A percentile compares a stretch with the other conserved stretches of the same genome.
These are phyloP conservation scores for Microtus pennsylvanicus DNA, from an alignment of 2,113 vertebrate genomes.

Conservation along the genomic window DNA sequence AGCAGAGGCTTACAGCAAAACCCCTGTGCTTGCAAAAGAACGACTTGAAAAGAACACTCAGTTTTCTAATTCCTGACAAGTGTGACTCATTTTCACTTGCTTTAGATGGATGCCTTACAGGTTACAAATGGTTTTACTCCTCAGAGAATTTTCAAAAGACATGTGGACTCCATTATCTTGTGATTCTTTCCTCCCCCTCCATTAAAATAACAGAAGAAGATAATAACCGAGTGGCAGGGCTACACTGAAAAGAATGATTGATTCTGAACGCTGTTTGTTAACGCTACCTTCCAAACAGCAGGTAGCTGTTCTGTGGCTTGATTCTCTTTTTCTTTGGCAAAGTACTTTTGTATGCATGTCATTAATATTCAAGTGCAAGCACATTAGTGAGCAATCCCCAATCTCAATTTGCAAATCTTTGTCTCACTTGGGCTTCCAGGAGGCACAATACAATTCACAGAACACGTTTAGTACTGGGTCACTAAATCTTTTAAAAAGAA, in stretches of 20 bases:
- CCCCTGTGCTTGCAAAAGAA: constrained; percentile 50
- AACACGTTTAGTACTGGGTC: background rate
- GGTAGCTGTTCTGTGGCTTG: background rate
- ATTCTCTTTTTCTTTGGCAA: background rate
- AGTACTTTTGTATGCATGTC: background rate
- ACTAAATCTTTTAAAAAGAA: constrained; percentile 67
- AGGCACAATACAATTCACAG: constrained; percentile 36
- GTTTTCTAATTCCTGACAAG: constrained; percentile 68
- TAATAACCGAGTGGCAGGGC: constrained; percentile 37
- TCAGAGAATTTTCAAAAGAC: constrained; percentile 65
- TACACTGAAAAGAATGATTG: constrained; percentile 32
- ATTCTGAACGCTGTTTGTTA: constrained; percentile 58
- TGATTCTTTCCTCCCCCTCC: constrained; percentile 5
- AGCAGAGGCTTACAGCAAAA: constrained; percentile 50
- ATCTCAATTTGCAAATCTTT: constrained; percentile 68
- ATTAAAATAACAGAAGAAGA: constrained; percentile 62
- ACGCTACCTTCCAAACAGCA: background rate
- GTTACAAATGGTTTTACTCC: constrained; percentile 76
- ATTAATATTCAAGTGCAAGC: constrained; percentile 68
- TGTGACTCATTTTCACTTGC: constrained; percentile 60
- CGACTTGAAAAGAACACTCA: constrained; percentile 42
- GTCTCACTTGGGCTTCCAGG: constrained; percentile 67
- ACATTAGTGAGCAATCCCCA: constrained; percentile 40
- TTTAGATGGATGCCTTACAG: constrained; percentile 74
- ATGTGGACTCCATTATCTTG: constrained; percentile 68